Evolutionary conservation across 2,888 invertebrate genomes (phyloP).

Genomic region (Synanthedon formicaeformis): DNA sequence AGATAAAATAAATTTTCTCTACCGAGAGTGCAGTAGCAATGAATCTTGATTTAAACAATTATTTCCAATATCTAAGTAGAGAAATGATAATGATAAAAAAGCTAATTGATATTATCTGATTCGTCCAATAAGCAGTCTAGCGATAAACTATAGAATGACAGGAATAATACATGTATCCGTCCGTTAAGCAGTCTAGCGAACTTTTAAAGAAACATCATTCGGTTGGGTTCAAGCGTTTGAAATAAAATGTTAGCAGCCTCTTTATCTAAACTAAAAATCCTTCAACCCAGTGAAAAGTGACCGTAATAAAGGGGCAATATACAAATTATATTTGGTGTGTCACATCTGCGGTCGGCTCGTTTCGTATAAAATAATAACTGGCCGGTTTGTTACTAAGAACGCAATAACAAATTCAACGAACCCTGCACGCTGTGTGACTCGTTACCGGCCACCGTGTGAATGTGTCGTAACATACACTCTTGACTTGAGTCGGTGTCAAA

Average conservation of each 20-base stretch:
- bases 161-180: too few relatives aligned
- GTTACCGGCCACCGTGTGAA: constrained; percentile 63
- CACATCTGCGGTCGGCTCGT: constrained; percentile 48
- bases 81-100: too few relatives aligned
- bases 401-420: constrained; percentile 71
- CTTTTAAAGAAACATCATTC: too few relatives aligned
- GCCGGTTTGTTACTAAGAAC: constrained; percentile 58
- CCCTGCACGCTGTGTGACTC: constrained; percentile 59
- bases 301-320: constrained; percentile 20
- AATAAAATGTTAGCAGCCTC: not conserved
- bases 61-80: too few relatives aligned
- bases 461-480: constrained; percentile 51
- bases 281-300: not conserved
- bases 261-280: not conserved
- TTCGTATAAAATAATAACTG: constrained; percentile 55
- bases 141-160: too few relatives aligned
- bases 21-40: too few relatives aligned
- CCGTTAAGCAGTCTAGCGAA: too few relatives aligned
- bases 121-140: too few relatives aligned
- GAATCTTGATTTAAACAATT: too few relatives aligned
- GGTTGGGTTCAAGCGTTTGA: too few relatives aligned
- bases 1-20: too few relatives aligned
- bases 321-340: constrained; percentile 43
- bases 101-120: too few relatives aligned
- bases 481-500: constrained; percentile 49